A percentile compares a stretch with the other conserved stretches of the same genome.
These are phyloP conservation scores for Cololabis saira DNA, from an alignment of 2,113 vertebrate genomes.

Conservation along the genomic window DNA sequence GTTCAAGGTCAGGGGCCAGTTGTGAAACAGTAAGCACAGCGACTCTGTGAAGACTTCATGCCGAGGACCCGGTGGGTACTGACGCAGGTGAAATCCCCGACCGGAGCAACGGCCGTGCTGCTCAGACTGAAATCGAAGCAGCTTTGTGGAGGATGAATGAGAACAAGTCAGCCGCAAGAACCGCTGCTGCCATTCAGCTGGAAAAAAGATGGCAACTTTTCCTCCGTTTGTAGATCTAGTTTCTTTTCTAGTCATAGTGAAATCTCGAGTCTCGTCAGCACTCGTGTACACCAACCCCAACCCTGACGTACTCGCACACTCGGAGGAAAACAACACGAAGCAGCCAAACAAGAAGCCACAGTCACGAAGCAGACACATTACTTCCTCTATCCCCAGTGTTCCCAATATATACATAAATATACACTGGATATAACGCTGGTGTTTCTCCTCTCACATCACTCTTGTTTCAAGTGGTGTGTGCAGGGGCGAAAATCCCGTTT, in stretches of 20 bases:
- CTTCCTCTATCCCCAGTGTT: slow-evolving; percentile 43
- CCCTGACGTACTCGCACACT: background rate
- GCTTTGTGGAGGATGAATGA: slow-evolving; percentile 18
- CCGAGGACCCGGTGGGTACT: slow-evolving; percentile 39
- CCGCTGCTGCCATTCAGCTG: slow-evolving; percentile 48
- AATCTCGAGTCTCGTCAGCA: slow-evolving; percentile 28
- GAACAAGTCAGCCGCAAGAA: slow-evolving; percentile 48
- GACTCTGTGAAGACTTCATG: slow-evolving; percentile 41
- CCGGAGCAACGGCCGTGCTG: slow-evolving; percentile 37
- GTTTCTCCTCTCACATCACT: slow-evolving; percentile 1
- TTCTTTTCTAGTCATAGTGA: slow-evolving; percentile 46
- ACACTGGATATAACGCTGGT: background rate
- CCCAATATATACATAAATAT: background rate
- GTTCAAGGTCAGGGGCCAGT: slow-evolving; percentile 57
- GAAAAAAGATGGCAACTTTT: slow-evolving; percentile 33
- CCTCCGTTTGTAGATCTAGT: slow-evolving; percentile 29
- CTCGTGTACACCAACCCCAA: too few species aligned
- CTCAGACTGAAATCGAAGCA: slow-evolving; percentile 22
- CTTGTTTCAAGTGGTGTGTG: too few species aligned
- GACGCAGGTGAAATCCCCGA: slow-evolving; percentile 86
- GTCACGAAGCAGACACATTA: slow-evolving; percentile 14
- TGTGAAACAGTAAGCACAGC: slow-evolving; percentile 47
- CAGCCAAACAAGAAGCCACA: slow-evolving; percentile 30
- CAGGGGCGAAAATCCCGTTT: too few species aligned
- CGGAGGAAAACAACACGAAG: background rate